Conservation (phyloP, 2,113 vertebrate genomes). For the Anas platyrhynchos region DNA sequence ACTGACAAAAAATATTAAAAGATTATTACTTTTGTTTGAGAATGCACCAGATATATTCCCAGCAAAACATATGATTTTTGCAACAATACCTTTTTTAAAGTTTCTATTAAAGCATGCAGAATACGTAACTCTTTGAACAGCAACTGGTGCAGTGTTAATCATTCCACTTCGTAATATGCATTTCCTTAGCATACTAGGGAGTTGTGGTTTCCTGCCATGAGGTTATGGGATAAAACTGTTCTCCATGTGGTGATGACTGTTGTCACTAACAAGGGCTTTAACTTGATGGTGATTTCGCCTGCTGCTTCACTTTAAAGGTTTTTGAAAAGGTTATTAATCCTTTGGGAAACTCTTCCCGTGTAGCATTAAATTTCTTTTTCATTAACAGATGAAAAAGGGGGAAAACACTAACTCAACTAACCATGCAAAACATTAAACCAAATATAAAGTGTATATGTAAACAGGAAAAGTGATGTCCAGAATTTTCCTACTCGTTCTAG, state of each 20-base stretch:
- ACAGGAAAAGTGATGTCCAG: neutral
- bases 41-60: conserved; percentile 52
- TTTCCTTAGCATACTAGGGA: conserved; percentile 58
- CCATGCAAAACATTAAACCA: conserved; percentile 29
- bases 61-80: conserved; percentile 37
- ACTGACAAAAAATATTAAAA: conserved; percentile 75
- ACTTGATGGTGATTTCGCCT: conserved; percentile 73
- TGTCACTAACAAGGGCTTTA: conserved; percentile 60
- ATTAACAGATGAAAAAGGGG: conserved; percentile 43
- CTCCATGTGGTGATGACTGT: conserved; percentile 63
- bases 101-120: conserved; percentile 31
- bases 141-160: conserved; percentile 14
- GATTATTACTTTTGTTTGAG: conserved; percentile 74
- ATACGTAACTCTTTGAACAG: neutral
- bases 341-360: conserved; percentile 50
- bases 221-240: conserved; percentile 58
- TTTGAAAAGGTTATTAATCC: conserved; percentile 63
- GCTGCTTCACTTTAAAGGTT: conserved; percentile 66
- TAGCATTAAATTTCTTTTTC: conserved; percentile 53
- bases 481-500: neutral
- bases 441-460: neutral
- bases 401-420: conserved; percentile 56
- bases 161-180: conserved; percentile 21
- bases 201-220: conserved; percentile 61
- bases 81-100: neutral